A percentile compares a stretch with the other conserved stretches of the same genome.
phyloP scores from a whole-genome alignment of 1,140 invertebrate genomes.

The Pseudomyrmex pallidus region DNA sequence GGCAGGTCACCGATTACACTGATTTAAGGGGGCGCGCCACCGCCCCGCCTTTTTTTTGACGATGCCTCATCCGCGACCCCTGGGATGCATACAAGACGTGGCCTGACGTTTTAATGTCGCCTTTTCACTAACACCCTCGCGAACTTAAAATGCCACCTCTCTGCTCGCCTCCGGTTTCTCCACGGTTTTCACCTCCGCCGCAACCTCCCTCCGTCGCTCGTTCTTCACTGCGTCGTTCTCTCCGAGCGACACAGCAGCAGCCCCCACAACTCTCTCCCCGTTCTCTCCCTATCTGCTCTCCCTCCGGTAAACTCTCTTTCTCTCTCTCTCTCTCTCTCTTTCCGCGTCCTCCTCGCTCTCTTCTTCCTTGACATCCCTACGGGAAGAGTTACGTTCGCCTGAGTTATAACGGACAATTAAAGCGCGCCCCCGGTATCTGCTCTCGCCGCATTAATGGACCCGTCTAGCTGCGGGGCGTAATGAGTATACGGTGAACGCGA shows the following conservation, averaged over 20 bases:
- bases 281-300: neutral
- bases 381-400: constrained; percentile 73
- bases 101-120: constrained; percentile 73
- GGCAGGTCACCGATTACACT: constrained; percentile 77
- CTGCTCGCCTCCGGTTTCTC: neutral
- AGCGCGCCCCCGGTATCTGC: constrained; percentile 67
- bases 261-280: neutral
- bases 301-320: neutral
- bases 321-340: constrained; percentile 20
- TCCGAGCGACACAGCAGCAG: no score
- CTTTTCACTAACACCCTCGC: constrained; percentile 73
- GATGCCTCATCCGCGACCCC: constrained; percentile 76
- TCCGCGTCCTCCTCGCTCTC: constrained; percentile 1
- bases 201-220: neutral
- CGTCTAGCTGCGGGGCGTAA: constrained; percentile 52
- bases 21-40: constrained; percentile 71
- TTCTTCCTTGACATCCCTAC: constrained; percentile 48
- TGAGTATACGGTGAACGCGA: constrained; percentile 54
- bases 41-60: constrained; percentile 74
- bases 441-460: constrained; percentile 69
- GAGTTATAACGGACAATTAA: constrained; percentile 75
- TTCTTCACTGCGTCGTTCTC: neutral
- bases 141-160: constrained; percentile 65
- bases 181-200: neutral
- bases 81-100: constrained; percentile 77